Evolutionary conservation across 2,113 vertebrate genomes (phyloP).

Genomic region (Lynx canadensis): DNA sequence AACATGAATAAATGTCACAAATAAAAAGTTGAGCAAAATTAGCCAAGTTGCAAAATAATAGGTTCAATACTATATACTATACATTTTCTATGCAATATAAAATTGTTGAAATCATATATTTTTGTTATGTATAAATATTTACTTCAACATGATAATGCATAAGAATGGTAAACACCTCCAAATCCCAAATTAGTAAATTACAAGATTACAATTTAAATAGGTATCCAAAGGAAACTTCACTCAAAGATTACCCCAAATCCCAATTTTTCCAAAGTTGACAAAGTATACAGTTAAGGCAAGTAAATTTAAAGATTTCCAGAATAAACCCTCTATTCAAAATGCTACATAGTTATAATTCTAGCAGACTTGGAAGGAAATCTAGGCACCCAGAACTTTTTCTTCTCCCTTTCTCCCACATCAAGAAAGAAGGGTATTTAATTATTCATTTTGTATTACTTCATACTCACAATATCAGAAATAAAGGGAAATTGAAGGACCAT

Average conservation of each 20-base stretch:
- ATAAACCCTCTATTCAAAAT: neutral
- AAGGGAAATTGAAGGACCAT: neutral
- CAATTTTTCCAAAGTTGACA: neutral
- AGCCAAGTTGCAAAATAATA: neutral
- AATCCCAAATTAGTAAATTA: neutral
- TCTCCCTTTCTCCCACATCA: neutral
- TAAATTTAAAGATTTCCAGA: constrained; percentile 5
- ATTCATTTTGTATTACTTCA: neutral
- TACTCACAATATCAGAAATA: neutral
- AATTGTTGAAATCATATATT: neutral
- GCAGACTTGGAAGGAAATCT: neutral
- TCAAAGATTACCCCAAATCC: neutral
- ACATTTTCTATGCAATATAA: neutral
- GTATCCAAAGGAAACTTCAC: neutral
- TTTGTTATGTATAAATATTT: neutral
- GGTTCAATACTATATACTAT: neutral
- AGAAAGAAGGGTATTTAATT: neutral
- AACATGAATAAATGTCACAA: neutral
- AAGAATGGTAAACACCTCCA: neutral
- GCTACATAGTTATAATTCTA: neutral
- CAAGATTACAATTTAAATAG: neutral
- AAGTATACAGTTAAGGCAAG: neutral
- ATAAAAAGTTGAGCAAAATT: neutral
- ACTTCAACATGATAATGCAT: neutral
- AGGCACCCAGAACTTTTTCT: neutral